Evolutionary conservation across 1,140 invertebrate genomes (phyloP).

Genomic region (Euwallacea fornicatus): DNA sequence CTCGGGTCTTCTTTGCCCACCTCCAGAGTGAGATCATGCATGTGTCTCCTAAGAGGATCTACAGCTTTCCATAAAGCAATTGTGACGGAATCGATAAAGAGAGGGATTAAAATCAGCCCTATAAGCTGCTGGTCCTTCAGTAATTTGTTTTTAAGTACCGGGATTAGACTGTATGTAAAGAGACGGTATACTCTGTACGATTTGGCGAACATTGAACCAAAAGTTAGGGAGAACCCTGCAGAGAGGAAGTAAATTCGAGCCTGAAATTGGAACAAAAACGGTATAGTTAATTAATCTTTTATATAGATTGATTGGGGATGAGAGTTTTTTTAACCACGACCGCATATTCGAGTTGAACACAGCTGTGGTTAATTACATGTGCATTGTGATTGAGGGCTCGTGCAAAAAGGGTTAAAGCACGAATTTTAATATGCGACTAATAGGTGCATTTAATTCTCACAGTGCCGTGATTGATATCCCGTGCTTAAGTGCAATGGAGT

Average conservation of each 20-base stretch:
- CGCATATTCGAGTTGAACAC: no score
- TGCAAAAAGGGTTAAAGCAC: no score
- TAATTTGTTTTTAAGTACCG: constrained; percentile 66
- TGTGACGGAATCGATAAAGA: constrained; percentile 77
- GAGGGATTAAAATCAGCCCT: constrained; percentile 73
- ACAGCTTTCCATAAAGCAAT: constrained; percentile 78
- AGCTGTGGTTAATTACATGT: no score
- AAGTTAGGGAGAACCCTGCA: constrained; percentile 82
- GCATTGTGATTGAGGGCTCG: no score
- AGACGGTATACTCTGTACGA: constrained; percentile 86
- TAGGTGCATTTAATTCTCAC: neutral
- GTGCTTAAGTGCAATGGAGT: no score
- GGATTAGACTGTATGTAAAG: constrained; percentile 61
- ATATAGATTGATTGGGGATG: no score
- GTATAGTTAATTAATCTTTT: neutral
- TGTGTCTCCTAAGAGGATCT: constrained; percentile 82
- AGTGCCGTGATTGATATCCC: no score
- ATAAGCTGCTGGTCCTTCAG: constrained; percentile 84
- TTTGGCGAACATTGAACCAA: constrained; percentile 89
- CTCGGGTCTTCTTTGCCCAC: constrained; percentile 73
- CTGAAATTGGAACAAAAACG: constrained; percentile 57
- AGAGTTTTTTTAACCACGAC: no score
- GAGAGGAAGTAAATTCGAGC: constrained; percentile 84
- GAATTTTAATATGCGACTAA: no score
- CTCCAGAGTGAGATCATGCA: constrained; percentile 81